Percentiles rank a stretch among this genome's conserved stretches.
phyloP scores from a whole-genome alignment of 2,888 invertebrate genomes.

The Cryptosula pallasiana region DNA sequence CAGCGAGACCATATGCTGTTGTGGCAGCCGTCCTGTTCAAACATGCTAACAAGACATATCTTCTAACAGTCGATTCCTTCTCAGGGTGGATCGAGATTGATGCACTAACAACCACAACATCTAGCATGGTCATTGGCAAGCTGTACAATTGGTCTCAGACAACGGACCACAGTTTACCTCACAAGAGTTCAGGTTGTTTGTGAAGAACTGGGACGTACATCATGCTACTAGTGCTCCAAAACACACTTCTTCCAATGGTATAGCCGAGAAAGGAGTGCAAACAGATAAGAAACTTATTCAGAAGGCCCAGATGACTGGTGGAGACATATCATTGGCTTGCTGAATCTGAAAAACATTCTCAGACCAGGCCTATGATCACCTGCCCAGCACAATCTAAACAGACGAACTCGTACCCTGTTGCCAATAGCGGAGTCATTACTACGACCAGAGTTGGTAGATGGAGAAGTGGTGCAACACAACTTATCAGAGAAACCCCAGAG shows the following conservation, averaged over 20 bases:
- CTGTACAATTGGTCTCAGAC: neutral
- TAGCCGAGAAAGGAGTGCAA: neutral
- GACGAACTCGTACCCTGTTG: neutral
- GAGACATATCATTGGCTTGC: neutral
- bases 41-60: neutral
- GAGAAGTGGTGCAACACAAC: neutral
- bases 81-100: neutral
- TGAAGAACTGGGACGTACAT: neutral
- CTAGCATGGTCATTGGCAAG: neutral
- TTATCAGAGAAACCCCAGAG: neutral
- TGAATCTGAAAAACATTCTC: neutral
- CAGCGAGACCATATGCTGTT: neutral
- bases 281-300: neutral
- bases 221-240: neutral
- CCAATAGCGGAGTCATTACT: neutral
- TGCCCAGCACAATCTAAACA: neutral
- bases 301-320: constrained; percentile 2
- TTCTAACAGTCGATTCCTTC: neutral
- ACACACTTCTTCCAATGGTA: neutral
- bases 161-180: neutral
- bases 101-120: neutral
- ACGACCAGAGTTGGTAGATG: neutral
- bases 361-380: neutral
- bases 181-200: neutral
- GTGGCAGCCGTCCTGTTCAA: neutral